Conservation (phyloP, 1,140 invertebrate species). For the Campoletis sonorensis region DNA sequence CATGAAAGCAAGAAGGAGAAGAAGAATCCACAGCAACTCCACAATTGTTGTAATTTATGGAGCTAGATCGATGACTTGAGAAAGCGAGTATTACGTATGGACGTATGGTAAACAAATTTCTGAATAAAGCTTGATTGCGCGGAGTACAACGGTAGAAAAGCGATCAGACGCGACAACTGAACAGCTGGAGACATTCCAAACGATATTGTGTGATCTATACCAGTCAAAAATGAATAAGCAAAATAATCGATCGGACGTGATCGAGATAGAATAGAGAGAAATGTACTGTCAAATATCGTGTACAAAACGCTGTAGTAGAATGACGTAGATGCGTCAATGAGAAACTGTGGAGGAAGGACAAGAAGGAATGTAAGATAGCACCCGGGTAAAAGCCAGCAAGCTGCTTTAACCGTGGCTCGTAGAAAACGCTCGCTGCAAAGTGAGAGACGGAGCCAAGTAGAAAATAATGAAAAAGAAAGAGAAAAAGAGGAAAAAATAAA, state of each 20-base stretch:
- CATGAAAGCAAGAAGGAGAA: background rate
- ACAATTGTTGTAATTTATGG: no score
- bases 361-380: slow-evolving; percentile 23
- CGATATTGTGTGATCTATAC: background rate
- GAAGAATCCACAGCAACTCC: background rate
- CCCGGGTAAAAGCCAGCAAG: slow-evolving; percentile 20
- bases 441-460: slow-evolving; percentile 31
- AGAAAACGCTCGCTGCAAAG: slow-evolving; percentile 29
- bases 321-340: slow-evolving; percentile 7
- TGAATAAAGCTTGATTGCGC: background rate
- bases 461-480: slow-evolving; percentile 53
- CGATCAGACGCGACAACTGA: no score
- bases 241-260: background rate
- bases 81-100: no score
- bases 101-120: background rate
- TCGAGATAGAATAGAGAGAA: background rate
- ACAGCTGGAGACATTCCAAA: background rate
- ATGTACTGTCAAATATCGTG: background rate
- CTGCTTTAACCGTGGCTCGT: slow-evolving; percentile 1
- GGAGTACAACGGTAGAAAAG: background rate
- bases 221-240: background rate
- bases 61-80: no score
- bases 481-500: slow-evolving; percentile 49
- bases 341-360: background rate
- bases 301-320: background rate